Base-by-base conservation (phyloP, 2,113 vertebrate species). In the Phasianus colchicus region DNA sequence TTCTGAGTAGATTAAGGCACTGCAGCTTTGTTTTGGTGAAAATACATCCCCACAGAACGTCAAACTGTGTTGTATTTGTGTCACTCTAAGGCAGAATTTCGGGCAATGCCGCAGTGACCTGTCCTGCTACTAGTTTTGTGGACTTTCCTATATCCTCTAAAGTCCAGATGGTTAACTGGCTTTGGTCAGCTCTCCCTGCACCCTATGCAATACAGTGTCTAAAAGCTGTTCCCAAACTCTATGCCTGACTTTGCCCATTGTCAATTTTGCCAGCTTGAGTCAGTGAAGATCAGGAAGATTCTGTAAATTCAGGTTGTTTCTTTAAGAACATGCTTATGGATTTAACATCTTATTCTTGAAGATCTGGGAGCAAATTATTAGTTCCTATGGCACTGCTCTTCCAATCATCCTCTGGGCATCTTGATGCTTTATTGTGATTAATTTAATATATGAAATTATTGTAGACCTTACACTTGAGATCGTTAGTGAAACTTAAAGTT, bases 201-300 rank as follows among this genome's bases (percentile, higher is more conserved):
- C 21, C n/a, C 73, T 45, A 25, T 7, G 48, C 73, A 36, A 40
- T 3, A 1, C 0, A 2, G 8, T 70, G 10, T 30, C 13, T 20
- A 36, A 73, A 43, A 48, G 3, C 48, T n/a, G 13, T 38, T 61
- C 79, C 64, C 12, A 30, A 63, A 13, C 5, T 6, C 20, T 45
- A 2, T 27, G 42, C 43, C 67, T 86, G 45, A 67, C 38, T 76
- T 65, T 52, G 54, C 25, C 12, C 8, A 2, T 24, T 2, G 2
- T 55, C 34, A 10, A 47, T 2, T 15, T 65, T 55, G 29, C 6
- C 58, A 47, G 20, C 5, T 42, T 47, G 12, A 78, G 16, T 75
- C 61, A 38, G 2, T 30, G 67, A 52, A 64, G 25, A 45, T 64
- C 30, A 60, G 17, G 38, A 40, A 48, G n/a, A 32, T 61, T 42